These are phyloP conservation scores for Menidia beryllina DNA, from an alignment of 2,113 vertebrate species.

Conservation along the genomic window DNA sequence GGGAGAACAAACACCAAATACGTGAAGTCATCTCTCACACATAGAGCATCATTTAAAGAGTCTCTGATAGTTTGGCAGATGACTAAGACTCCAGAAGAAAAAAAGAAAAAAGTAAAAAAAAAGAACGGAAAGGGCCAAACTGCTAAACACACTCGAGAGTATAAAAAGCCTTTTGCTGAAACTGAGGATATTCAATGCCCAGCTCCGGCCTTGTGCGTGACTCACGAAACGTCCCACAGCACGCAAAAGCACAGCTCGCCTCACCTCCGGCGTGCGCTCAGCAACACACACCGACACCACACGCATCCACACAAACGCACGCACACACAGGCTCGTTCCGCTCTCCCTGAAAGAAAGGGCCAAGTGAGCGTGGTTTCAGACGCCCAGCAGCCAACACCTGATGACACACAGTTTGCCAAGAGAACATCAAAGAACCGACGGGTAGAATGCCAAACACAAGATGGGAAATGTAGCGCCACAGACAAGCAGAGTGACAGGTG, in stretches of 20 bases:
- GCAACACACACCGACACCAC: conserved; percentile 21
- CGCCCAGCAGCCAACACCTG: conserved; percentile 76
- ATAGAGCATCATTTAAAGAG: conserved; percentile 29
- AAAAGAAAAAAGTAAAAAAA: too few species aligned
- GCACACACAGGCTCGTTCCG: conserved; percentile 33
- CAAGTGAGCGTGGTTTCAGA: conserved; percentile 64
- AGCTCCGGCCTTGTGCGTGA: conserved; percentile 42
- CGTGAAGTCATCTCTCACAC: conserved; percentile 30
- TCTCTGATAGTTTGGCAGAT: conserved; percentile 41
- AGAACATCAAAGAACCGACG: conserved; percentile 76
- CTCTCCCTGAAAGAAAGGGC: conserved; percentile 50
- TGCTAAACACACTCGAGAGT: conserved; percentile 46
- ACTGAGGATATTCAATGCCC: conserved; percentile 22
- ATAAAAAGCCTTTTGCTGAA: conserved; percentile 39
- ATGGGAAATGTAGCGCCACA: conserved; percentile 79
- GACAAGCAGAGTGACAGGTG: conserved; percentile 80
- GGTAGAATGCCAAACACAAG: conserved; percentile 80
- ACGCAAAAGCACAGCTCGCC: conserved; percentile 38
- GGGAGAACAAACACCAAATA: conserved; percentile 15
- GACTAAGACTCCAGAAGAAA: conserved; percentile 29
- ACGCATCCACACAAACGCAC: too few species aligned
- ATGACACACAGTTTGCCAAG: conserved; percentile 78
- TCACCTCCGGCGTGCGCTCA: conserved; percentile 11
- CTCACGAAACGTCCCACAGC: conserved; percentile 9
- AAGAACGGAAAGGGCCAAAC: conserved; percentile 15